Evolutionary conservation across 2,113 vertebrate genomes (phyloP).

Genomic region (Anhinga rufa): DNA sequence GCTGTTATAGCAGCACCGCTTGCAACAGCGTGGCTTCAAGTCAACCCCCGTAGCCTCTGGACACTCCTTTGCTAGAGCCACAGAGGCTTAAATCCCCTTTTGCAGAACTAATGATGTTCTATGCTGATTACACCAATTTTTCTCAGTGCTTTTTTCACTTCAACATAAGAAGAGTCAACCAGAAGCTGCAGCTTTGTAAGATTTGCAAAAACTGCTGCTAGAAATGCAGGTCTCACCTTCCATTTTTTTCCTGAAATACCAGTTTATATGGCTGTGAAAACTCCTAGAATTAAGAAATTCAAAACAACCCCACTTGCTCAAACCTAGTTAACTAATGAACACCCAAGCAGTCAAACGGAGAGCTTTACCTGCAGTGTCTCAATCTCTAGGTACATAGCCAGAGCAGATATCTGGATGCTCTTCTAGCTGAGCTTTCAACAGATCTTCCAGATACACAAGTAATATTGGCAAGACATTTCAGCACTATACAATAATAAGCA

Average conservation of each 20-base stretch:
- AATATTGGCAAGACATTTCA: not conserved
- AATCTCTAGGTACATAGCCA: not conserved
- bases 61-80: not conserved
- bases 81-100: not conserved
- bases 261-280: not conserved
- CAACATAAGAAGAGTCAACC: not conserved
- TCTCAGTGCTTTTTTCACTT: not conserved
- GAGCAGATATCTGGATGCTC: not conserved
- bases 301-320: not conserved
- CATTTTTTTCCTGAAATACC: not conserved
- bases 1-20: not conserved
- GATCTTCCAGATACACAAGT: not conserved
- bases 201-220: not conserved
- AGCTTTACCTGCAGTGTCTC: not conserved
- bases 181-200: not conserved
- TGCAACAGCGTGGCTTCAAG: not conserved
- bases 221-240: not conserved
- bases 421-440: not conserved
- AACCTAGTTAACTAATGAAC: not conserved
- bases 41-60: not conserved
- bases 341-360: not conserved
- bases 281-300: not conserved
- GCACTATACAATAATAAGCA: not conserved
- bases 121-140: not conserved
- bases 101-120: not conserved